phyloP scores from a whole-genome alignment of 2,113 vertebrate species.

The Ardeotis arabs region DNA sequence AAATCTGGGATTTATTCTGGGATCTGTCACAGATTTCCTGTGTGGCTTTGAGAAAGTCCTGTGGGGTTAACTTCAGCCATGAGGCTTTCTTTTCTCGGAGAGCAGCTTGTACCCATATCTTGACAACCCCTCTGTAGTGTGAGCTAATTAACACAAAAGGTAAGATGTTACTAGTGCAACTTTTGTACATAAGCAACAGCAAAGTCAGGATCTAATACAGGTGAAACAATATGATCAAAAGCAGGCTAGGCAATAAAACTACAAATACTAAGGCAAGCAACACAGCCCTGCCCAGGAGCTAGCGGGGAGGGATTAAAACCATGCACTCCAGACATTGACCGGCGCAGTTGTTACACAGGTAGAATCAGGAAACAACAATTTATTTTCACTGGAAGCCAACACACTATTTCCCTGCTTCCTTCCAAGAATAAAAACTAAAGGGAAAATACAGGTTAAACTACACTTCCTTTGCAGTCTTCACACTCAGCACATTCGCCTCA shows the following conservation, averaged over 20 bases:
- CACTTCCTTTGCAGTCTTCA: not conserved
- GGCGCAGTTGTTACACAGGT: not conserved
- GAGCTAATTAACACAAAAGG: not conserved
- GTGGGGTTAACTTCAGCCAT: constrained; percentile 20
- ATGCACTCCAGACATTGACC: not conserved
- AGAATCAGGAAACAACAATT: not conserved
- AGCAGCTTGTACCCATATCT: not conserved
- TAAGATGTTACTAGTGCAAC: not conserved
- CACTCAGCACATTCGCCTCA: not conserved
- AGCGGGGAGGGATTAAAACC: not conserved
- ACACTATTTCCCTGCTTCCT: not conserved
- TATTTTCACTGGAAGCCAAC: not conserved
- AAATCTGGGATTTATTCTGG: constrained; percentile 67
- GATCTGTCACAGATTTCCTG: constrained; percentile 64
- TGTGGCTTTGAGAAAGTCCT: constrained; percentile 43
- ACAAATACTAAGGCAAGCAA: not conserved
- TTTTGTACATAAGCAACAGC: not conserved
- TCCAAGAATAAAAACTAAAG: not conserved
- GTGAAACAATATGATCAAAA: not conserved
- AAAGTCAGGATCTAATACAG: not conserved
- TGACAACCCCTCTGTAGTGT: not conserved
- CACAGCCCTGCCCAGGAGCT: not conserved
- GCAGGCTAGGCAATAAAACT: not conserved
- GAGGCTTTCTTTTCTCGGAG: not conserved
- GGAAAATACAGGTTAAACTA: not conserved